Percentiles rank a stretch among this genome's conserved stretches.
These are phyloP conservation scores for Trichogramma pretiosum DNA, from an alignment of 1,140 invertebrate genomes.

Conservation along the genomic window DNA sequence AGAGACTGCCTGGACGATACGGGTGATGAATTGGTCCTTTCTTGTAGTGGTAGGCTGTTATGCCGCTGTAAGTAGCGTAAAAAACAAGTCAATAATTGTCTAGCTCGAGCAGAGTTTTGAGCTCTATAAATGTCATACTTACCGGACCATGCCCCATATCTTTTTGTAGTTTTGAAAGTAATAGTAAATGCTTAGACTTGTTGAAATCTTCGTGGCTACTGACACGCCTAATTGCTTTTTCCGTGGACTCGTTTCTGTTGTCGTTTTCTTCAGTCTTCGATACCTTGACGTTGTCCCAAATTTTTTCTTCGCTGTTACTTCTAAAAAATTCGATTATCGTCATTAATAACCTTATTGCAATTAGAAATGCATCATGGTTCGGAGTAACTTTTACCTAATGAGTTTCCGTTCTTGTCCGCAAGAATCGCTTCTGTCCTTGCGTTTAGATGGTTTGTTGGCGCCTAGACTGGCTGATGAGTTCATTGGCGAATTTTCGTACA, in stretches of 20 bases:
- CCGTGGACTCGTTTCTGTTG: slow-evolving; percentile 25
- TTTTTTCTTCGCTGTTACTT: slow-evolving; percentile 59
- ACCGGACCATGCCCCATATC: slow-evolving; percentile 43
- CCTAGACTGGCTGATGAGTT: too few relatives aligned
- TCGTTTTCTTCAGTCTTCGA: not conserved
- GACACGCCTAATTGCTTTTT: slow-evolving; percentile 50
- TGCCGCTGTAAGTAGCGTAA: slow-evolving; percentile 29
- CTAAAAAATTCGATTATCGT: slow-evolving; percentile 19
- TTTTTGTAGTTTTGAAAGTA: slow-evolving; percentile 34
- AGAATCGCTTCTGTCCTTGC: slow-evolving; percentile 68
- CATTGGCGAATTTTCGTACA: too few relatives aligned
- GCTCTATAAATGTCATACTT: slow-evolving; percentile 8
- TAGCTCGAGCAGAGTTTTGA: not conserved
- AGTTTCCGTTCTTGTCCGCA: slow-evolving; percentile 64
- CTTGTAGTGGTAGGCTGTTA: slow-evolving; percentile 36
- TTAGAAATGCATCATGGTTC: too few relatives aligned
- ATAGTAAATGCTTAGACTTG: slow-evolving; percentile 43
- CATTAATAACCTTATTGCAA: not conserved
- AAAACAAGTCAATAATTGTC: not conserved
- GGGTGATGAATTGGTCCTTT: slow-evolving; percentile 40
- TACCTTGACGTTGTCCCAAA: slow-evolving; percentile 33
- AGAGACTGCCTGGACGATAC: slow-evolving; percentile 34
- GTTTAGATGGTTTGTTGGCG: slow-evolving; percentile 53
- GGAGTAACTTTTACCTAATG: slow-evolving; percentile 50
- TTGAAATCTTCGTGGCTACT: slow-evolving; percentile 60